Conservation (phyloP, 2,797 vertebrate genomes). For the Gorsachius magnificus region DNA sequence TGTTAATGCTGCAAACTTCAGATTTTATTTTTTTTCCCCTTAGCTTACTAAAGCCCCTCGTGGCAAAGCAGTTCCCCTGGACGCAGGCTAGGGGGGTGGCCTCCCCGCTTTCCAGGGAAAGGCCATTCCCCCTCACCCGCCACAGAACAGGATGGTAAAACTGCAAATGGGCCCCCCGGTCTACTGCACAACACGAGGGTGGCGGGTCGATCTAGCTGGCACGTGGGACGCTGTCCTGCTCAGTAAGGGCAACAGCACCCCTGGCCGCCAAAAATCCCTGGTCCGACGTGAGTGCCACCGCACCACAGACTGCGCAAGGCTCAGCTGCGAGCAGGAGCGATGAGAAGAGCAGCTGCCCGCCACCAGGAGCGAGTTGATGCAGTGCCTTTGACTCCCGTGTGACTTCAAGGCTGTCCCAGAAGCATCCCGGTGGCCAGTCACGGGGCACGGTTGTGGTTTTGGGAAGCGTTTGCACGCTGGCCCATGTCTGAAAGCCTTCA, state of each 20-base stretch:
- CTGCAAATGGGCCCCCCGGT: neutral
- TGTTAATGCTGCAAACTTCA: neutral
- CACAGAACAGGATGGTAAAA: neutral
- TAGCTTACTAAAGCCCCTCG: neutral
- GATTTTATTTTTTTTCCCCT: neutral
- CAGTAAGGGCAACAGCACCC: neutral
- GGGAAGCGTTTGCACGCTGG: neutral
- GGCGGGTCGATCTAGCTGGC: neutral
- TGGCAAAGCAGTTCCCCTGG: neutral
- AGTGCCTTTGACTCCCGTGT: neutral
- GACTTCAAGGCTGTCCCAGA: neutral
- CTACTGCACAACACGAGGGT: neutral
- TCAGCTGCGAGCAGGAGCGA: fast-evolving
- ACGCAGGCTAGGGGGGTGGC: fast-evolving
- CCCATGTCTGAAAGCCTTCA: neutral
- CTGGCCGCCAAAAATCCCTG: fast-evolving
- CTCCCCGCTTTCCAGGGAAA: neutral
- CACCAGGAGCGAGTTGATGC: fast-evolving
- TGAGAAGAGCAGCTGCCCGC: fast-evolving
- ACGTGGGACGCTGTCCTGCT: fast-evolving
- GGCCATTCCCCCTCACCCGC: fast-evolving
- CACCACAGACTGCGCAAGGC: neutral
- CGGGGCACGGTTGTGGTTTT: fast-evolving
- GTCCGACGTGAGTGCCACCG: no score
- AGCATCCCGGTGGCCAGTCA: neutral